phyloP scores from a whole-genome alignment of 2,797 vertebrate species.

The Darevskia nairensis region DNA sequence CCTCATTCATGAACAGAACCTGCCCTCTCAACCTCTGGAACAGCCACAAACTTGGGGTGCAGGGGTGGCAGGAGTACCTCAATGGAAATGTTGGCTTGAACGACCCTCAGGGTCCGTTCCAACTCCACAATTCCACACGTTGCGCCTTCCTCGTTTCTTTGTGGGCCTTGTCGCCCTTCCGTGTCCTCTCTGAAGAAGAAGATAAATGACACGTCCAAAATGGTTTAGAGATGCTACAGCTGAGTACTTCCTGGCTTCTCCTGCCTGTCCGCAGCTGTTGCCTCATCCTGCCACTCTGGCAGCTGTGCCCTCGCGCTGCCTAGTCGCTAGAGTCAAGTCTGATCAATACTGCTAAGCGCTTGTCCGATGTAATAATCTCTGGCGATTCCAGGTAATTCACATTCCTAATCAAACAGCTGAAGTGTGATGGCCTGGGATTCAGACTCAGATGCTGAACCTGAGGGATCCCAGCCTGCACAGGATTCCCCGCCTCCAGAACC shows the following conservation, averaged over 20 bases:
- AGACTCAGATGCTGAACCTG: no score
- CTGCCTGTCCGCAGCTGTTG: constrained; percentile 71
- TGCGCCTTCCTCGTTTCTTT: neutral
- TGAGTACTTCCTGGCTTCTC: constrained; percentile 70
- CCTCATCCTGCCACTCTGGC: constrained; percentile 57
- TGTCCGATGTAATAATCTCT: constrained; percentile 53
- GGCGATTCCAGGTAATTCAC: constrained; percentile 36
- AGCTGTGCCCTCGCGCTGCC: constrained; percentile 54
- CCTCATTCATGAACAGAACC: neutral
- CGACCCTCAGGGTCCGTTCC: no score
- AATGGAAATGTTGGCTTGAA: neutral
- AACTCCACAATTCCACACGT: neutral
- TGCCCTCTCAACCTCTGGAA: neutral
- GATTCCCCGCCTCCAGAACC: no score
- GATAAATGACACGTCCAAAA: constrained; percentile 77
- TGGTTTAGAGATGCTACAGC: constrained; percentile 71
- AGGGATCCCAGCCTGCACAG: no score
- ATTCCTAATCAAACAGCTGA: constrained; percentile 6
- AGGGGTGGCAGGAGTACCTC: neutral
- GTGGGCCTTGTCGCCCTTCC: constrained; percentile 42
- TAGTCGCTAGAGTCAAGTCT: constrained; percentile 54
- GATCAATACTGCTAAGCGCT: constrained; percentile 61
- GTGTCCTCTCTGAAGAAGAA: constrained; percentile 68
- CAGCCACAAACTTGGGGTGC: neutral
- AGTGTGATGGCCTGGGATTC: neutral